These are phyloP conservation scores for Bambusicola thoracicus DNA, from an alignment of 2,113 vertebrate genomes.

Conservation along the genomic window DNA sequence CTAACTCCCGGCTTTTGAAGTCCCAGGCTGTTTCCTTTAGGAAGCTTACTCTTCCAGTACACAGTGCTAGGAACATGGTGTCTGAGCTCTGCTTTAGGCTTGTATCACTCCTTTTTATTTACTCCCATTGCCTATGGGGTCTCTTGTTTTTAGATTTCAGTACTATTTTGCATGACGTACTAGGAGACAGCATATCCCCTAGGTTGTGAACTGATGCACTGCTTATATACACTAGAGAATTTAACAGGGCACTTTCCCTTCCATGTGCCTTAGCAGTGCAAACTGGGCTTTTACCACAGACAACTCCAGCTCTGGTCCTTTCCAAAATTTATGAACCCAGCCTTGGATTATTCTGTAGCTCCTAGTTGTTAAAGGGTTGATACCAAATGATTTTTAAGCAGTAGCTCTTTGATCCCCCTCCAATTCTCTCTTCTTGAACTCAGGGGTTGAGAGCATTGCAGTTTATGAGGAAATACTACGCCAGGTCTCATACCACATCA, in stretches of 20 bases:
- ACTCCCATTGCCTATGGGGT: background rate
- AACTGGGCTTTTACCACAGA: background rate
- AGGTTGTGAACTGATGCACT: background rate
- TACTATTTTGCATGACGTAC: background rate
- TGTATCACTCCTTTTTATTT: background rate
- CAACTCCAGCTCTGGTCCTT: background rate
- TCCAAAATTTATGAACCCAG: background rate
- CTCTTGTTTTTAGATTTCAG: background rate
- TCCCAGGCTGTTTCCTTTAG: background rate
- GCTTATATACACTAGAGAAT: background rate
- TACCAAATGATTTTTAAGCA: background rate
- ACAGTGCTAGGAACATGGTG: background rate
- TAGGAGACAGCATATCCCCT: background rate
- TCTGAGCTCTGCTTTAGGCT: background rate
- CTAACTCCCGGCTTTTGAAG: background rate
- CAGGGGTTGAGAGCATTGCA: slow-evolving; percentile 94
- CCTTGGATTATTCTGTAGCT: background rate
- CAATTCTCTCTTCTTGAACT: background rate
- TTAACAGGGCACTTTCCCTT: background rate
- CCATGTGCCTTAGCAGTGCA: background rate
- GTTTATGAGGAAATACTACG: slow-evolving; percentile 94
- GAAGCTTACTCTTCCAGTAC: background rate
- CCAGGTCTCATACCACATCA: slow-evolving; percentile 88
- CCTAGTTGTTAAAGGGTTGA: background rate
- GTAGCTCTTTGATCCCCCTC: background rate